phyloP scores from a whole-genome alignment of 2,113 vertebrate genomes.

The Colistium nudipinnis region DNA sequence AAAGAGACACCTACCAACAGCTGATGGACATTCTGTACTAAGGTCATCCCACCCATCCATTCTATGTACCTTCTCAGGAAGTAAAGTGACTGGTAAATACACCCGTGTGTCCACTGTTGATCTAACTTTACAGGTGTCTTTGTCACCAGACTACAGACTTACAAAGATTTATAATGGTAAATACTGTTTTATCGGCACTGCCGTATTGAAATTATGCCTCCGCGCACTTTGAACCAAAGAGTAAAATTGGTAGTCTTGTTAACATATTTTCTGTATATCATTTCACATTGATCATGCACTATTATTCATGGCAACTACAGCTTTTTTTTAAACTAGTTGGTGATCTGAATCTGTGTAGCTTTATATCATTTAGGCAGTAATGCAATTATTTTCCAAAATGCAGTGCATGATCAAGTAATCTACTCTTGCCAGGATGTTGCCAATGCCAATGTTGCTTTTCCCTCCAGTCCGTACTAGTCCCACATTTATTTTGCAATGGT shows the following conservation, averaged over 20 bases:
- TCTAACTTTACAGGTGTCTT: slow-evolving; percentile 9
- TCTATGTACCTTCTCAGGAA: slow-evolving; percentile 45
- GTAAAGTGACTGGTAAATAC: not conserved
- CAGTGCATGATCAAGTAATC: not conserved
- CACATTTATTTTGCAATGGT: slow-evolving; percentile 42
- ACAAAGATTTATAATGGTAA: not conserved
- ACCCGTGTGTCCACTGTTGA: not conserved
- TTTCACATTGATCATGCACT: slow-evolving; percentile 16
- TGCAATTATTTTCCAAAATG: not conserved
- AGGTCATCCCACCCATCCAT: slow-evolving; percentile 3
- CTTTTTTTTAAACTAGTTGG: slow-evolving; percentile 5
- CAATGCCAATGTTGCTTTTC: not conserved
- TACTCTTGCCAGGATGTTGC: slow-evolving; percentile 2
- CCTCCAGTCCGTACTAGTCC: slow-evolving; percentile 12
- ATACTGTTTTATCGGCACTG: slow-evolving; percentile 26
- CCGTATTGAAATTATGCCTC: slow-evolving; percentile 20
- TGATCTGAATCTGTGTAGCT: slow-evolving; percentile 17
- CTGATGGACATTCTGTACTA: slow-evolving; percentile 81
- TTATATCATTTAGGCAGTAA: too few species aligned
- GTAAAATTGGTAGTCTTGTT: not conserved
- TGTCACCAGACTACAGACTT: not conserved
- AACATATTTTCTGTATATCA: slow-evolving; percentile 27
- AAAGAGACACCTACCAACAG: slow-evolving; percentile 85
- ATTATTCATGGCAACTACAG: slow-evolving; percentile 19
- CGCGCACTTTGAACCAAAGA: slow-evolving; percentile 56